Base-by-base conservation (phyloP, 35 echinoderm and acorn worm species). In the Ophiothrix spiculata region DNA sequence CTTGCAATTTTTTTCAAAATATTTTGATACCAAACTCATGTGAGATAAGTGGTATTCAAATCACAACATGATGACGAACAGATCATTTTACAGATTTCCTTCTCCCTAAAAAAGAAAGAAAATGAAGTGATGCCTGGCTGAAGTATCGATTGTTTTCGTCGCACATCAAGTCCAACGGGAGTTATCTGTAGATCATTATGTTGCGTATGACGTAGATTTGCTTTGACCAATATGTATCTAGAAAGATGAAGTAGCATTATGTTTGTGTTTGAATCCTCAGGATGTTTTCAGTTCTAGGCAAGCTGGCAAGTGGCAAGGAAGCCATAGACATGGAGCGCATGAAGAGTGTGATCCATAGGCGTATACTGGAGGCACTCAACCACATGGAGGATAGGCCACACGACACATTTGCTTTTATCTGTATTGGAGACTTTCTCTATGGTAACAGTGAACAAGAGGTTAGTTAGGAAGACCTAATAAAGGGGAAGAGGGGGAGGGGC, bases 351-450 rank as follows among this genome's bases (percentile, higher is more conserved):
- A 84, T 97, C 23, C 95, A 97, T 56, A 87, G 91, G 35, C 79
- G 89, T 14, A 86, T 97, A 21, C 63, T 97, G 29, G 95, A 97
- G 32, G 74, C 85, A n/a, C 91, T 93, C 17, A 97, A 93, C 77
- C 81, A 79, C 76, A 97, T 93, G 91, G 95, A 97, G 64, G 95
- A 97, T 33, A 63, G 37, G 38, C 95, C 95, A 39, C 95, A 97
- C 34, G 95, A 97, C 38, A 97, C 95, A 0, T 91, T 97, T 85
- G 95, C 95, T 17, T 97, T 97, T 45, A 93, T 93, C 64, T 90
- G 91, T 37, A 97, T 97, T 56, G 95, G 95, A 13, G 95, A 97
- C 54, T 93, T 93, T 64, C 81, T 97, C 21, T 97, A 97, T 81
- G 91, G 87, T 21, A 75, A 90, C 13, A 83, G 28, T 37, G 36